Evolutionary conservation across 2,113 vertebrate species (phyloP).

Genomic region (Microtus pennsylvanicus): DNA sequence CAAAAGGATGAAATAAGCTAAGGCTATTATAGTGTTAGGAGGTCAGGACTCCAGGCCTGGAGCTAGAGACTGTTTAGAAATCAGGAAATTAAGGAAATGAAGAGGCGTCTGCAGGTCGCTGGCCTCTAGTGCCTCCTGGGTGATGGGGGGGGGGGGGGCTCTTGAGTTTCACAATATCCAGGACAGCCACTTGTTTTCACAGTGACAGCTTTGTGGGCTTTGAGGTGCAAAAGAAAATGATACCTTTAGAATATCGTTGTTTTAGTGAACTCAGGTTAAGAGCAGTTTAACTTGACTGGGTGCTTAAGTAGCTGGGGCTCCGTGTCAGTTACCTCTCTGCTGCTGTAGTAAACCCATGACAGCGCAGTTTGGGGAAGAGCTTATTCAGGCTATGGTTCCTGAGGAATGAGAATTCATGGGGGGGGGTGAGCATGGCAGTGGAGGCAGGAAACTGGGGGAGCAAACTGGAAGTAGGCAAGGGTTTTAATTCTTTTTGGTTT

Average conservation of each 20-base stretch:
- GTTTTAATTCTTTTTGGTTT: not conserved
- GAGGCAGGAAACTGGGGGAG: not conserved
- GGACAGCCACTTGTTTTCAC: not conserved
- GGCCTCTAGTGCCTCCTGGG: no score
- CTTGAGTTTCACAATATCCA: not conserved
- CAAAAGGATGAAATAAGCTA: accelerated
- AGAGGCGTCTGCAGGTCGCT: not conserved
- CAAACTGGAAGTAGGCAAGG: not conserved
- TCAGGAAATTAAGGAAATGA: not conserved
- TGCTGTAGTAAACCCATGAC: not conserved
- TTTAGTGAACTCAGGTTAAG: not conserved
- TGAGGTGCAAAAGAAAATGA: not conserved
- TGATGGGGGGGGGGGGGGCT: no score
- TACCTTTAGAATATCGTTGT: not conserved
- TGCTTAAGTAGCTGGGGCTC: not conserved
- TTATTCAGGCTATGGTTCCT: not conserved
- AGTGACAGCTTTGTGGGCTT: not conserved
- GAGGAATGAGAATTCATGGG: not conserved
- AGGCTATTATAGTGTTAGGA: accelerated
- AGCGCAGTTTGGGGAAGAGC: not conserved
- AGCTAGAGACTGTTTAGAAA: not conserved
- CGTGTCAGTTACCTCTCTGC: not conserved
- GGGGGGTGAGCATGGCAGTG: no score
- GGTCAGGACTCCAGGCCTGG: not conserved
- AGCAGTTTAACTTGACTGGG: not conserved